Evolutionary conservation across 53 echinoderm and acorn worm species (phyloP), one percentile per base, ranked within the genome.

Genomic region (Paracentrotus lividus): DNA sequence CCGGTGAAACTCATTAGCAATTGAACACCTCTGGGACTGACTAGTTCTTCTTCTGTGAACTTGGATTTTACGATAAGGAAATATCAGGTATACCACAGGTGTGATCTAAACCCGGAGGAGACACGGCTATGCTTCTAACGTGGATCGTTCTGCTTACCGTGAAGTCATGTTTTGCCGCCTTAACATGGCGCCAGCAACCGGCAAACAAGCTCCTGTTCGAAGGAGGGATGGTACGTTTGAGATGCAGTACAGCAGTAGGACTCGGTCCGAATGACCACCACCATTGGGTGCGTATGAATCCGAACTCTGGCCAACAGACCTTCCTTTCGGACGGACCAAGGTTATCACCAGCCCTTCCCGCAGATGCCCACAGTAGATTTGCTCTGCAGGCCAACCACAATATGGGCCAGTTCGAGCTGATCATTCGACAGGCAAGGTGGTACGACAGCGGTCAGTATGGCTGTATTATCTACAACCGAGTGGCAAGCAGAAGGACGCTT

Each of bases 391-490:
- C 76, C 52, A 75, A 69, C 56, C 91, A 91, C 77, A 52, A 47
- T n/a, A 75, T 49, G 54, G 91, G 91, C 5, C 75, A 51, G 33
- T 91, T 51, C 27, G 91, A 91, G 34, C 40, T 91, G 18, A 47
- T 47, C 55, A 91, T 91, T 13, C 26, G 56, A 5, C 91, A 75
- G 14, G 72, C 91, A 27, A 69, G 36, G 33, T 69, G 72, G 91
- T 75, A 53, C 33, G 97, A 97, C 88, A 97, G 87, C 77, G 97
- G 97, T 42, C 65, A 92, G 64, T 97, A 96, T 88, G 96, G 96
- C 13, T 97, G 97, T 44, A 88, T 97, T 90, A 88, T 97, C 42
- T 97, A 97, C 93, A 95, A 94, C 58, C 93, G 90, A 24, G 52
- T 90, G 20, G 86, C 94, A 16, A 66, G 94, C 47, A 61, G 96